Percentiles rank a stretch among this genome's conserved stretches.
phyloP scores from a whole-genome alignment of 2,888 invertebrate species.

The Acronicta psi region DNA sequence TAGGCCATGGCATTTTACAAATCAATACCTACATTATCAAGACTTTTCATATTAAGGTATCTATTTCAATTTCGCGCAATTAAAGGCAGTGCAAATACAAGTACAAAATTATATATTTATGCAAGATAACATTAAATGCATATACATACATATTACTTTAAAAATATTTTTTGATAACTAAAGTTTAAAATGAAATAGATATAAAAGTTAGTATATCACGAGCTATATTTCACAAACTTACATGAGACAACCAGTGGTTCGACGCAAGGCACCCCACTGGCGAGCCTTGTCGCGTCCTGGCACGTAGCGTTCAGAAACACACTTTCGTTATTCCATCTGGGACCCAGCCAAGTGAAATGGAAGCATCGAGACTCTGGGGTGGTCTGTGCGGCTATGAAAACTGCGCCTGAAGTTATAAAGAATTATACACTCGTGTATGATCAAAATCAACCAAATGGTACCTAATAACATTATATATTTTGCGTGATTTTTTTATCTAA shows the following conservation, averaged over 20 bases:
- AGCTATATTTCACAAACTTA: slow-evolving; percentile 70
- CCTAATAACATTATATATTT: too few relatives aligned
- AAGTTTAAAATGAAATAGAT: background rate
- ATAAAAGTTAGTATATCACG: slow-evolving; percentile 1
- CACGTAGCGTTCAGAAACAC: slow-evolving; percentile 87
- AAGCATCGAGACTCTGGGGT: slow-evolving; percentile 82
- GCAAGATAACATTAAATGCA: too few relatives aligned
- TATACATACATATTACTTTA: too few relatives aligned
- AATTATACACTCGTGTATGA: background rate
- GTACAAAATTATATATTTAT: too few relatives aligned
- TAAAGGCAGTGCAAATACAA: too few relatives aligned
- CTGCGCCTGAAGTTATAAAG: slow-evolving; percentile 55
- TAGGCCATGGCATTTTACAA: too few relatives aligned
- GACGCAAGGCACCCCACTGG: slow-evolving; percentile 89
- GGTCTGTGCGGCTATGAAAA: slow-evolving; percentile 54
- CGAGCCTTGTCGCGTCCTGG: slow-evolving; percentile 84
- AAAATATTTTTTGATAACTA: background rate
- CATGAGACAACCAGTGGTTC: slow-evolving; percentile 91
- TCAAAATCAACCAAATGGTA: too few relatives aligned
- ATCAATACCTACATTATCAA: too few relatives aligned
- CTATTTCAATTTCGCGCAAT: too few relatives aligned
- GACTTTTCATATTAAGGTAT: too few relatives aligned
- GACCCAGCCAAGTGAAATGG: slow-evolving; percentile 92
- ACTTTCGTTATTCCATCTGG: slow-evolving; percentile 88
- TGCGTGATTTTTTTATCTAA: too few relatives aligned